Evolutionary conservation across 2,888 invertebrate species (phyloP).

Genomic region (Abrostola tripartita): DNA sequence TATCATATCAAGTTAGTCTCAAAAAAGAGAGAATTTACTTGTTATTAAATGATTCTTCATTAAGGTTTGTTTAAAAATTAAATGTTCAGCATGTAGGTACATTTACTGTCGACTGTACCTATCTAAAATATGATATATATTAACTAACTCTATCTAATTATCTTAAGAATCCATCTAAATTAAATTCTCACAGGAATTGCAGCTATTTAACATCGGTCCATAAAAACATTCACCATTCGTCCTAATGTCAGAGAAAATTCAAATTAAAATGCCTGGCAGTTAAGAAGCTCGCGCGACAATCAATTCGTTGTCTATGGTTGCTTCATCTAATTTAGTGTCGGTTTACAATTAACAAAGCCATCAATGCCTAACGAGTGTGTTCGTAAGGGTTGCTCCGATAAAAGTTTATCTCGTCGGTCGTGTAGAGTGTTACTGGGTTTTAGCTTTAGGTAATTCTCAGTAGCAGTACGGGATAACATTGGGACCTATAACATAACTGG

Average conservation of each 20-base stretch:
- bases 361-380: slow-evolving; percentile 75
- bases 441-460: too few species aligned
- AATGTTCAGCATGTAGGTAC: too few species aligned
- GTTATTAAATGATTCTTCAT: too few species aligned
- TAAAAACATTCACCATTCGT: neutral
- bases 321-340: slow-evolving; percentile 77
- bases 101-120: too few species aligned
- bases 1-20: too few species aligned
- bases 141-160: too few species aligned
- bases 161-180: neutral
- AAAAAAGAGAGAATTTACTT: too few species aligned
- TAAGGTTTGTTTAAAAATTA: too few species aligned
- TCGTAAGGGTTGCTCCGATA: slow-evolving; percentile 39
- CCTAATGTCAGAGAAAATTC: slow-evolving; percentile 50
- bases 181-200: slow-evolving; percentile 3
- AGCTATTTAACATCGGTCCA: slow-evolving; percentile 1
- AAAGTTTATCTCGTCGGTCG: neutral
- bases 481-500: too few species aligned
- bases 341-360: slow-evolving; percentile 84
- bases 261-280: slow-evolving; percentile 53
- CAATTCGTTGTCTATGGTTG: slow-evolving; percentile 65
- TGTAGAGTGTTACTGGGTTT: too few species aligned
- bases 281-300: slow-evolving; percentile 48
- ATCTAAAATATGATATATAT: too few species aligned
- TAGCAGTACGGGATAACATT: too few species aligned